Percentiles rank a stretch among this genome's conserved stretches.
These are phyloP conservation scores for Dasyurus viverrinus DNA, from an alignment of 2,113 vertebrate species.

Conservation along the genomic window DNA sequence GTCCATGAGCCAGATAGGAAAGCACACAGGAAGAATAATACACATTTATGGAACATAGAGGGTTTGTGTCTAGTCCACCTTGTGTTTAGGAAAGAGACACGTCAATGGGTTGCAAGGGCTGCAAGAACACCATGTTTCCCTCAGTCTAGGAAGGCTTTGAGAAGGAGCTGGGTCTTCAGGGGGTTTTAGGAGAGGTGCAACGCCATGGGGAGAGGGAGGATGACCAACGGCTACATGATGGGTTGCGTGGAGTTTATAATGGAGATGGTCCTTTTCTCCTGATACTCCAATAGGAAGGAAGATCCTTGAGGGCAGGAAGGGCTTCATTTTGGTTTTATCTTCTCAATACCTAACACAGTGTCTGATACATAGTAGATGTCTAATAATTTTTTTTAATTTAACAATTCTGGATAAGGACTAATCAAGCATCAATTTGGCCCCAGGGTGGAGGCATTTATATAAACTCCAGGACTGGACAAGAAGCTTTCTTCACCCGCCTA, in stretches of 20 bases:
- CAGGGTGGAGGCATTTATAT: not conserved
- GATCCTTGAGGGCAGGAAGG: not conserved
- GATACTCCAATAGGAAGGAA: not conserved
- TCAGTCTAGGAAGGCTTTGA: slow-evolving; percentile 3
- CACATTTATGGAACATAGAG: not conserved
- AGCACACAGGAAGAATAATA: slow-evolving; percentile 24
- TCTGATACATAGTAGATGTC: not conserved
- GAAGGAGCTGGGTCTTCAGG: not conserved
- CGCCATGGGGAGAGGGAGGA: not conserved
- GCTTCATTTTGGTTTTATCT: not conserved
- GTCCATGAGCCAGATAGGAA: not conserved
- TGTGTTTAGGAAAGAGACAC: not conserved
- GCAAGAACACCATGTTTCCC: not conserved
- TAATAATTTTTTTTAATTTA: not conserved
- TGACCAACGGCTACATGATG: not conserved
- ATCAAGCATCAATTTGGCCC: not conserved
- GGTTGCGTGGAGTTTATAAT: not conserved
- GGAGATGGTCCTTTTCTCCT: not conserved
- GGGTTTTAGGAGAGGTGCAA: not conserved
- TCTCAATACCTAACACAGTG: not conserved
- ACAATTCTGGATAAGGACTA: not conserved
- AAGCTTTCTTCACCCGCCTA: not conserved
- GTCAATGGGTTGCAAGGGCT: not conserved
- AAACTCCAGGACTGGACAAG: not conserved
- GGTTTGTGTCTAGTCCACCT: not conserved